Base-by-base conservation (phyloP, 2,113 vertebrate genomes). In the Dendrocopos noguchii region DNA sequence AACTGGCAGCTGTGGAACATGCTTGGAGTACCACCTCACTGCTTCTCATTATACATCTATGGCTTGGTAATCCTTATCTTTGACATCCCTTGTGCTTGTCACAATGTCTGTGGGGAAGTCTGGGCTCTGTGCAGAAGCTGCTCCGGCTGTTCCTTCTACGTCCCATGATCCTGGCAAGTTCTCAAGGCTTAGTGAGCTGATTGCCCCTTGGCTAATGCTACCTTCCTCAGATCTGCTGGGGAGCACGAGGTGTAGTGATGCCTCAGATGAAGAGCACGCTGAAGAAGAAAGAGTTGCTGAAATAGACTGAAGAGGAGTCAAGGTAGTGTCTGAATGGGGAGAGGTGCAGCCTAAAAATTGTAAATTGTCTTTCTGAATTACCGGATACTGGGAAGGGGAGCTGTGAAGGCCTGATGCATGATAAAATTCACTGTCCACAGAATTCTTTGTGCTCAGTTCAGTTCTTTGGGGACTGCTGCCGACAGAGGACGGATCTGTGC, bases 291-390 rank as follows among this genome's bases (percentile, higher is more conserved):
- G 97, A 1, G 98, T 98, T 15, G 97, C 97, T 16, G 98, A 98
- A 87, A 98, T 97, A 79, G 98, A 98, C 93, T 98, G 98, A 81
- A 98, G 97, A 68, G 98, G 98, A 33, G 98, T 97, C 95, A 98
- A 94, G 1, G 98, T 97, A 15, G 95, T 90, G 33, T 98, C 98
- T n/a, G 98, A 97, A 90, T n/a, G 95, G 15, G 97, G 97, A 80
- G 98, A 98, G 29, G 95, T 93, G 91, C 98, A 97, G 88, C 96
- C 96, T 91, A 98, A 85, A 93, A 97, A 96, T 2, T 97, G 98
- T 59, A 97, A 70, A 87, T 95, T 96, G 85, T 98, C 97, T 92
- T 97, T 98, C 61, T 97, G 98, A 84, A 95, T 95, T 39, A 97
- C 95, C 84, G 97, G 98, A 94, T 96, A 96, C 59, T 93, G 97